Conservation (phyloP, 2,113 vertebrate species). For the Apus apus region DNA sequence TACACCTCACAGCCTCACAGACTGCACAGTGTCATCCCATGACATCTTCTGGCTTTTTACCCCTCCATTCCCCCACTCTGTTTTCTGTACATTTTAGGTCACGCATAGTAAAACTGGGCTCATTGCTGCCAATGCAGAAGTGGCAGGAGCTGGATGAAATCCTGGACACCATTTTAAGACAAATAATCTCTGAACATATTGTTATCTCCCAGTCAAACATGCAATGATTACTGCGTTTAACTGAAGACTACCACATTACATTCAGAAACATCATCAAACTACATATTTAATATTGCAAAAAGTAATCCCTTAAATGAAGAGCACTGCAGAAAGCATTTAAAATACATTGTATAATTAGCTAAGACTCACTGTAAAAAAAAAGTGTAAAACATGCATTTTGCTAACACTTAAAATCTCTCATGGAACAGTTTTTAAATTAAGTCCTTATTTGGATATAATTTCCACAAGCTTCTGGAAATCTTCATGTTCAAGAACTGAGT, state of each 20-base stretch:
- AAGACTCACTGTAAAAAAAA: neutral
- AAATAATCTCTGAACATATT: neutral
- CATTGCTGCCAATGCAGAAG: neutral
- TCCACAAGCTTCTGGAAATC: neutral
- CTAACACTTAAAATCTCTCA: neutral
- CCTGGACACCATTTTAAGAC: neutral
- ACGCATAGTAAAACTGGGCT: neutral
- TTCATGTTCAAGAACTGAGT: neutral
- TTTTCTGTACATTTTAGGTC: constrained; percentile 1
- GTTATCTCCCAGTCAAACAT: neutral
- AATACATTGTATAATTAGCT: neutral
- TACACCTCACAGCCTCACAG: neutral
- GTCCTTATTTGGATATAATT: neutral
- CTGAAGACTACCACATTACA: neutral
- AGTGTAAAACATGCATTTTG: neutral
- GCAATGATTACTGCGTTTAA: neutral
- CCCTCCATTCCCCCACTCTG: neutral
- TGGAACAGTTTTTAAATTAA: neutral
- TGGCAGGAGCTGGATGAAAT: neutral
- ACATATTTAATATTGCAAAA: neutral
- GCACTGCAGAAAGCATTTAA: neutral
- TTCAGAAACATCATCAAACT: neutral
- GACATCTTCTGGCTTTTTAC: neutral
- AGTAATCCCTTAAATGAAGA: neutral
- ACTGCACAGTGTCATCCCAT: neutral